A percentile compares a stretch with the other conserved stretches of the same genome.
Evolutionary conservation across 1,140 invertebrate genomes (phyloP).

Genomic region (Caerostris extrusa): DNA sequence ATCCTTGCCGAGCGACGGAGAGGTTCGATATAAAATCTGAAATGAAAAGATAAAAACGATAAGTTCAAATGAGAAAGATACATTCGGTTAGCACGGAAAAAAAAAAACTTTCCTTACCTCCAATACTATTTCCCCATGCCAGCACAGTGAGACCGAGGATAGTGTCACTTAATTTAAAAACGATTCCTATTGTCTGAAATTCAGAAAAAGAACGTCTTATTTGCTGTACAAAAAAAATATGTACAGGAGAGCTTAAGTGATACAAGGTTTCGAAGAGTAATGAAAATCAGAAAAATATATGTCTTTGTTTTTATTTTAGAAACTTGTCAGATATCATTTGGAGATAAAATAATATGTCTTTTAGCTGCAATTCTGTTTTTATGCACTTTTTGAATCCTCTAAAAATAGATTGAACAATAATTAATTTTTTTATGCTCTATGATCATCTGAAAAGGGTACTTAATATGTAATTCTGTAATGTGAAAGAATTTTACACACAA

Average conservation of each 20-base stretch:
- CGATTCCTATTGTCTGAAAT: conserved; percentile 84
- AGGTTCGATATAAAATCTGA: conserved; percentile 87
- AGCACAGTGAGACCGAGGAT: conserved; percentile 87
- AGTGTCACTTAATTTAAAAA: conserved; percentile 85
- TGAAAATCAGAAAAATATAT: too few species aligned
- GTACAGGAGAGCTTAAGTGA: not conserved
- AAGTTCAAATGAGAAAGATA: not conserved
- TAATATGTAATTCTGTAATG: too few species aligned
- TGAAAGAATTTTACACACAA: too few species aligned
- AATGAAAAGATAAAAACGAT: conserved; percentile 57
- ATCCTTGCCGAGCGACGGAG: conserved; percentile 85
- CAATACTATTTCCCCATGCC: conserved; percentile 88
- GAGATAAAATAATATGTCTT: too few species aligned
- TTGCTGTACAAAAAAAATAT: not conserved
- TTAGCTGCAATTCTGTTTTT: too few species aligned
- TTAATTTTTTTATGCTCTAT: too few species aligned
- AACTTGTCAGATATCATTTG: too few species aligned
- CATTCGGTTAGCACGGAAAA: not conserved
- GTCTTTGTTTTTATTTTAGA: too few species aligned
- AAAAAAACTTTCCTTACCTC: conserved; percentile 82
- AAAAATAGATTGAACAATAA: too few species aligned
- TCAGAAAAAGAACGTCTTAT: not conserved
- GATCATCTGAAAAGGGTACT: too few species aligned
- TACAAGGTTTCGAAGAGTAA: too few species aligned
- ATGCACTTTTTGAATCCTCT: too few species aligned